Base-by-base conservation (phyloP, 2,888 invertebrate species). In the Leuctra nigra region DNA sequence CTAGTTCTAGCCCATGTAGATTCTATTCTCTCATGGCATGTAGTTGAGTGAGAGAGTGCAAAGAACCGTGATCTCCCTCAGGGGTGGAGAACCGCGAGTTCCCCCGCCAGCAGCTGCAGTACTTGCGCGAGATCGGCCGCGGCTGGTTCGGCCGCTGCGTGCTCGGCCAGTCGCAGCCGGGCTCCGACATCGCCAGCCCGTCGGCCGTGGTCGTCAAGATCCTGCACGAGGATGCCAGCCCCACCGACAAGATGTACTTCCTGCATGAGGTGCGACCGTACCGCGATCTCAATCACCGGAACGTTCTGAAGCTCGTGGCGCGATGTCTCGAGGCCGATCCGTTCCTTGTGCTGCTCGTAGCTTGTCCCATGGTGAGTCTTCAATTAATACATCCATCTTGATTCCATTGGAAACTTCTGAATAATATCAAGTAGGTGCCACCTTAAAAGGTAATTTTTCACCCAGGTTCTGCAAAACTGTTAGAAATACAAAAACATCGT, bases 111-210 rank as follows among this genome's bases (percentile, higher is more conserved):
- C 83, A 84, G 67, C 73, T 92, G 63, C 86, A 89, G 69, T 92
- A 91, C 71, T 79, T 91, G 14, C 80, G 84, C 66, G 90, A 91
- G 73, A 78, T 91, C 58, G 90, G 89, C 1, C 80, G 82, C 62
- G 90, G 91, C 39, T 91, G 91, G 90, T 92, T 91, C 72, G 91
- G 91, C 55, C 84, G 77, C 71, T 77, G 89, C 14, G 84, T 91
- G 3, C 86, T 87, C 72, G 88, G 89, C 6, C 85, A 87, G 66
- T 81, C 88, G 1, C 79, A 81, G 62, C n/a, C n/a, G n/a, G 73
- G 72, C 47, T 69, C 77, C 65, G 71, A 65, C 23, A 63, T 63
- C 66, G 69, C 39, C 67, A 70, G 52, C 22, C 36, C 53, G 11
- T 57, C 68, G 65, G 33, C 64, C 65, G 86, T 87, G n/a, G 82